A percentile compares a stretch with the other conserved stretches of the same genome.
These are phyloP conservation scores for Drosophila persimilis DNA, from an alignment of 1,140 invertebrate species.

Conservation along the genomic window DNA sequence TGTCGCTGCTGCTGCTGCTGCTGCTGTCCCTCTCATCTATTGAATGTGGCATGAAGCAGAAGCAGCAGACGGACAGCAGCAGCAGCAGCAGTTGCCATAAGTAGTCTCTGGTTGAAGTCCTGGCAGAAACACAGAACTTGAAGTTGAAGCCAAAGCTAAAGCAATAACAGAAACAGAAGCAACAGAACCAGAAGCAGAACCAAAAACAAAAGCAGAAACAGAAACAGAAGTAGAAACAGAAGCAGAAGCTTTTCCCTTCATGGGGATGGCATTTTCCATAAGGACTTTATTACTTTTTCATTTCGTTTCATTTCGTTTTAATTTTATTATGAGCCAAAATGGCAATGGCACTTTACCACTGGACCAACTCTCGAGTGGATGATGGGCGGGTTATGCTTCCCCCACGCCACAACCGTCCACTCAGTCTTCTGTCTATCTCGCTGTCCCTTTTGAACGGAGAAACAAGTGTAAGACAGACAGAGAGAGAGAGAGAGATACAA, in stretches of 20 bases:
- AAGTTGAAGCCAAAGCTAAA: conserved; percentile 12
- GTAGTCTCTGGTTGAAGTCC: conserved; percentile 15
- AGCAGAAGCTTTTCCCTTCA: conserved; percentile 54
- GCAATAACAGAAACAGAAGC: conserved; percentile 31
- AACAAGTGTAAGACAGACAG: conserved; percentile 33
- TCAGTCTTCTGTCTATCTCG: not conserved
- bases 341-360: conserved; percentile 59
- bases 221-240: conserved; percentile 21
- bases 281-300: conserved; percentile 82
- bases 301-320: conserved; percentile 81
- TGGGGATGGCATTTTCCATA: conserved; percentile 71
- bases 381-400: not conserved
- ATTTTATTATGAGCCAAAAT: conserved; percentile 80
- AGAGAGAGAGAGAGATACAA: no score
- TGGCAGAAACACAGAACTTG: conserved; percentile 24
- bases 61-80: not conserved
- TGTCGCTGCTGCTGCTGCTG: not conserved
- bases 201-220: conserved; percentile 2
- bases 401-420: no score
- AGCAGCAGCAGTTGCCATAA: no score
- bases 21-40: conserved; percentile 33
- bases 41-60: conserved; percentile 49
- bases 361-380: conserved; percentile 39
- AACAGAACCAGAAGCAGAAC: conserved; percentile 2
- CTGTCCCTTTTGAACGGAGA: conserved; percentile 12